Evolutionary conservation across 2,888 invertebrate genomes (phyloP), one percentile per base, ranked within the genome.

Genomic region (Aphelenchoides bicaudatus): DNA sequence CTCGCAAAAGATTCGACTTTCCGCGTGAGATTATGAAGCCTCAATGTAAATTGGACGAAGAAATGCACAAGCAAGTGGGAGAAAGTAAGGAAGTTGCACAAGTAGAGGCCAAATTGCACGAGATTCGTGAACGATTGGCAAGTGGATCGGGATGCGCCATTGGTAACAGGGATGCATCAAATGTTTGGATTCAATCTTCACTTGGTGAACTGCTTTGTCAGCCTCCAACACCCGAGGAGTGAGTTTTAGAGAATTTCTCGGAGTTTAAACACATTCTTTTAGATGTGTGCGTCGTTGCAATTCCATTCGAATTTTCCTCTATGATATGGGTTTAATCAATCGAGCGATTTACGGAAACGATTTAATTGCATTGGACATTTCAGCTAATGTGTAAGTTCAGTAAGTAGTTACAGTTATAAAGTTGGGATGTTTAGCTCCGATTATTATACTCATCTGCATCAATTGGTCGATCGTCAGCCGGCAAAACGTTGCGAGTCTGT

Each of bases 221-320:
- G 29, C 52, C 55, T 19, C 61, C 68, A 1, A 43, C 29, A 8
- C 69, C 68, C 2, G 58, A 60, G 39, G 54, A 55, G 62, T 66
- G 28, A 27, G 54, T 53, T 62, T 37, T 29, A 30, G 38, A 25
- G 25, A 39, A 23, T 47, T n/a, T 10, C 37, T 1, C 10, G 4
- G 6, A 55, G 6, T 19, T 16, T 61, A n/a, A 31, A 16, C 8
- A n/a, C 10, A 3, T 38, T 29, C 8, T 59, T 70, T 51, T 19
- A 74, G 74, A 23, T 63, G 72, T 8, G 58, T 58, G 16, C 61
- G 79, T 56, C 91, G 92, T 79, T 94, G 93, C 79, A 92, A 94
- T 82, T 92, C 94, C 0, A 90, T 94, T 1, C 85, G 96, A 50
- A 83, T 96, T 27, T 91, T 98, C 80, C 83, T 98, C 19, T 91